Conservation (phyloP, 2,888 invertebrate species). For the Netelia virgata region DNA sequence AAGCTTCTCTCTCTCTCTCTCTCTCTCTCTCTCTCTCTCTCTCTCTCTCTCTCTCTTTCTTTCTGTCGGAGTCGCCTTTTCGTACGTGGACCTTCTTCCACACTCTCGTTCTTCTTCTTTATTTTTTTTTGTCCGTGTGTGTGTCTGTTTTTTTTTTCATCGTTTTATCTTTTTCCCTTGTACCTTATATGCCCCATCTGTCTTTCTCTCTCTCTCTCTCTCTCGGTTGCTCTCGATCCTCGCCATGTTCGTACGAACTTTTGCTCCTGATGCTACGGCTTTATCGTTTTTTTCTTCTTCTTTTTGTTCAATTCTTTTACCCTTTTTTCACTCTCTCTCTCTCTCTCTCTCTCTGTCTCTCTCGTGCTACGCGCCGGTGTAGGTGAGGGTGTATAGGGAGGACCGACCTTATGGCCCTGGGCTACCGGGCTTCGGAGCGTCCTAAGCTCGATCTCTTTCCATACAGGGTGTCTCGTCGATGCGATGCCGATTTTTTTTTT, state of each 20-base stretch:
- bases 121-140: slow-evolving; percentile 13
- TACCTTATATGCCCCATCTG: background rate
- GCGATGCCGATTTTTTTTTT: slow-evolving; percentile 2
- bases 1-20: slow-evolving; percentile 12
- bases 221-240: slow-evolving; percentile 29
- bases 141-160: slow-evolving; percentile 13
- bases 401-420: slow-evolving; percentile 84
- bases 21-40: too few relatives aligned
- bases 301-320: slow-evolving; percentile 2
- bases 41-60: slow-evolving; percentile 25
- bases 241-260: slow-evolving; percentile 37
- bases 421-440: slow-evolving; percentile 83
- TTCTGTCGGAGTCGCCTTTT: slow-evolving; percentile 70
- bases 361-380: slow-evolving; percentile 72
- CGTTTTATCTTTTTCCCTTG: slow-evolving; percentile 15
- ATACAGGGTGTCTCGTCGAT: slow-evolving; percentile 76
- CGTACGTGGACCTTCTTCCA: slow-evolving; percentile 72
- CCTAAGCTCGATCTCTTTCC: slow-evolving; percentile 74
- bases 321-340: slow-evolving; percentile 32
- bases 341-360: slow-evolving; percentile 31
- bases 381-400: slow-evolving; percentile 81
- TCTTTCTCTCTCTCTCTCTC: slow-evolving; percentile 26
- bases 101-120: slow-evolving; percentile 50
- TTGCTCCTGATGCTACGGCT: slow-evolving; percentile 65
- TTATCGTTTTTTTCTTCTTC: slow-evolving; percentile 42